These are phyloP conservation scores for Paralichthys olivaceus DNA, from an alignment of 2,113 vertebrate species.

Conservation along the genomic window DNA sequence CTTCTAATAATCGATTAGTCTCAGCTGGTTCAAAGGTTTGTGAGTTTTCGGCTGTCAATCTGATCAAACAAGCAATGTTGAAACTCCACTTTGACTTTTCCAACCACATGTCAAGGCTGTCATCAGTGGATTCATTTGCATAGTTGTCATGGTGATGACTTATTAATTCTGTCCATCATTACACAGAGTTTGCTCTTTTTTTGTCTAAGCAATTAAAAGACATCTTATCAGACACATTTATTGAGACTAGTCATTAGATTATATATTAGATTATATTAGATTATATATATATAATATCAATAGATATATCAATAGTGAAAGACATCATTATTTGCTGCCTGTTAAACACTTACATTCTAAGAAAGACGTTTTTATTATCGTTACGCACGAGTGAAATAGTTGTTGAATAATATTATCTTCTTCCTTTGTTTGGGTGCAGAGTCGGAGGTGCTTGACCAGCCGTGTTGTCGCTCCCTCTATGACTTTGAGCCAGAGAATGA, in stretches of 20 bases:
- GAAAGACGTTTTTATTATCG: neutral
- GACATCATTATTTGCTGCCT: no score
- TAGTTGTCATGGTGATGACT: neutral
- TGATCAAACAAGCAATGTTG: no score
- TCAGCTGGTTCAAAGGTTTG: neutral
- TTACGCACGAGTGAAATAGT: no score
- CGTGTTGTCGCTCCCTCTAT: slow-evolving; percentile 93
- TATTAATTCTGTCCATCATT: no score
- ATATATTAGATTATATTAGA: no score
- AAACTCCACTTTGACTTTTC: neutral
- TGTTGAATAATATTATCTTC: neutral
- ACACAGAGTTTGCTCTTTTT: no score
- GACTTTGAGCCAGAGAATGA: slow-evolving; percentile 95
- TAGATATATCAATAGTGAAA: no score
- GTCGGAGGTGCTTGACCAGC: slow-evolving; percentile 87
- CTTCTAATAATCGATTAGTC: neutral
- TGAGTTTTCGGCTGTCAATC: no score
- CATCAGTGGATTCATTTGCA: neutral
- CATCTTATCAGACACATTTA: no score
- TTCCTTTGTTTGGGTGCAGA: slow-evolving; percentile 73
- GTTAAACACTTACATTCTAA: neutral
- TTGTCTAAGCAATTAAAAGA: no score
- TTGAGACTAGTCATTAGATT: no score
- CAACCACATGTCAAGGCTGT: neutral
- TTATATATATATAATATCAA: no score